Conservation (phyloP, 2,888 invertebrate genomes). For the Caenorhabditis afra region DNA sequence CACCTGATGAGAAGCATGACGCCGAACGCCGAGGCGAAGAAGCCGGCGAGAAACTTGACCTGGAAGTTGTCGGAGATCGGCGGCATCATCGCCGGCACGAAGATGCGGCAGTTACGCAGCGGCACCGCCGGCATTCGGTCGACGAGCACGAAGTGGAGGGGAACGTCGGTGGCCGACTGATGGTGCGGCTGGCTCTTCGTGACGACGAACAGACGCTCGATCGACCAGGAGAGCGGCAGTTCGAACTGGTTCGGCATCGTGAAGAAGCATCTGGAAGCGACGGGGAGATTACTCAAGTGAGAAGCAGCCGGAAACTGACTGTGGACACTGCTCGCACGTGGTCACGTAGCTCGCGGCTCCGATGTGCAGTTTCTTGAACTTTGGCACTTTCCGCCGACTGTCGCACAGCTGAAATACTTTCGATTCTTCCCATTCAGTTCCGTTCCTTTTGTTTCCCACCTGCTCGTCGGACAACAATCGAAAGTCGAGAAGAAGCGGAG, state of each 20-base stretch:
- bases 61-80: conserved; percentile 48
- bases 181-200: conserved; percentile 52
- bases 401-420: conserved; percentile 38
- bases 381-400: conserved; percentile 33
- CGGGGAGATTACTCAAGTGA: no score
- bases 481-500: conserved; percentile 47
- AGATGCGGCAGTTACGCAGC: conserved; percentile 56
- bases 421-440: neutral
- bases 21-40: conserved; percentile 41
- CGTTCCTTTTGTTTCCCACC: conserved; percentile 8
- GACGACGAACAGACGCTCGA: conserved; percentile 57
- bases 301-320: conserved; percentile 60
- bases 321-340: conserved; percentile 57
- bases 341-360: conserved; percentile 44
- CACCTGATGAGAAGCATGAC: conserved; percentile 44
- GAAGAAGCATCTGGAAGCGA: conserved; percentile 62
- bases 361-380: conserved; percentile 46
- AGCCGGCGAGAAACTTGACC: conserved; percentile 41
- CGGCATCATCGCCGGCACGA: conserved; percentile 16
- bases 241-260: conserved; percentile 60
- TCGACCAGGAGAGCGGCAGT: conserved; percentile 48
- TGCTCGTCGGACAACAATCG: conserved; percentile 44
- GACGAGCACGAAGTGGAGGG: conserved; percentile 60
- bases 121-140: conserved; percentile 40
- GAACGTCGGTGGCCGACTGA: conserved; percentile 55